A percentile compares a stretch with the other conserved stretches of the same genome.
Conservation (phyloP, 2,888 invertebrate genomes). For the Drosophila pseudotalamancana region DNA sequence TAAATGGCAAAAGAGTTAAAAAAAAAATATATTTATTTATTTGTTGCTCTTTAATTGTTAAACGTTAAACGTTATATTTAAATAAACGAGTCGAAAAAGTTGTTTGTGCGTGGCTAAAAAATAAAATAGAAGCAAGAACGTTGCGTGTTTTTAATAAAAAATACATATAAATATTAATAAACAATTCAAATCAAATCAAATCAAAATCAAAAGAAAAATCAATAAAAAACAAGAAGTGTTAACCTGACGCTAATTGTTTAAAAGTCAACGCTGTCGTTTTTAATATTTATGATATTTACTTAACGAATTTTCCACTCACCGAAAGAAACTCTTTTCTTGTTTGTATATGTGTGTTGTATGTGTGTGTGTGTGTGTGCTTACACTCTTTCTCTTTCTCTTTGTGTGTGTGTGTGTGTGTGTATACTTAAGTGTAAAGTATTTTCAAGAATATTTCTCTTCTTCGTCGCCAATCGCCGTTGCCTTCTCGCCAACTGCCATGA, state of each 20-base stretch:
- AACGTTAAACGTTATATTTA: conserved; percentile 52
- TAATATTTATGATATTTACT: conserved; percentile 74
- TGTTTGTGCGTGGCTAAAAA: conserved; percentile 71
- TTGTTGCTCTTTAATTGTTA: conserved; percentile 59
- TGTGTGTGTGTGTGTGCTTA: conserved; percentile 40
- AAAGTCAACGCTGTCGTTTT: conserved; percentile 44
- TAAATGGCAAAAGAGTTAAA: conserved; percentile 24
- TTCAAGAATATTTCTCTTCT: conserved; percentile 76
- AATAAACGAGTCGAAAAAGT: conserved; percentile 20
- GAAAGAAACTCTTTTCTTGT: neutral
- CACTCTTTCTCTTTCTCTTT: conserved; percentile 30
- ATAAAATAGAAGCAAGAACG: conserved; percentile 19
- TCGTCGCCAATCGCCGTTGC: conserved; percentile 38
- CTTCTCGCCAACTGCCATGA: conserved; percentile 71
- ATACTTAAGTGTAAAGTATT: conserved; percentile 71
- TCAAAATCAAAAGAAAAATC: conserved; percentile 3
- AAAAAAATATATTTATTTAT: conserved; percentile 26
- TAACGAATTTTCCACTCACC: conserved; percentile 69
- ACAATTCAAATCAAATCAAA: conserved; percentile 13
- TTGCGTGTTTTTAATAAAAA: conserved; percentile 46
- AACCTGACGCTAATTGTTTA: conserved; percentile 68
- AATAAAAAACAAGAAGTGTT: conserved; percentile 55
- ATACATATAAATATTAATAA: conserved; percentile 24
- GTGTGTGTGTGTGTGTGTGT: conserved; percentile 46
- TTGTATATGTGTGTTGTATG: conserved; percentile 26